A percentile compares a stretch with the other conserved stretches of the same genome.
These are phyloP conservation scores for Choristoneura fumiferana DNA, from an alignment of 1,140 invertebrate species.

Conservation along the genomic window DNA sequence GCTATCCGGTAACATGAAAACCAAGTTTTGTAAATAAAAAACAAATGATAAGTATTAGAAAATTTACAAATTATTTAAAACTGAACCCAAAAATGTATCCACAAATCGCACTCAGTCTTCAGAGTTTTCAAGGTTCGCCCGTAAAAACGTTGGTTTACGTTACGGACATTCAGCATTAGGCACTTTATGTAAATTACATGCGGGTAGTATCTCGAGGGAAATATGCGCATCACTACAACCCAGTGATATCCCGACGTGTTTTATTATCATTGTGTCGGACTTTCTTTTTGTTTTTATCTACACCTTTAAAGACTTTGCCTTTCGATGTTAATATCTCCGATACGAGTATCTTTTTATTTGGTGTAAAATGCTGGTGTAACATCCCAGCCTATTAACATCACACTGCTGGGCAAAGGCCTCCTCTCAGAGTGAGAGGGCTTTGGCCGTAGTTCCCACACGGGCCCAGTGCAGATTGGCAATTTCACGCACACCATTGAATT, in stretches of 20 bases:
- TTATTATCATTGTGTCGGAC: conserved; percentile 13
- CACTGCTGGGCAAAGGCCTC: too few species aligned
- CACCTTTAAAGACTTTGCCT: conserved; percentile 1
- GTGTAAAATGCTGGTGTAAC: too few species aligned
- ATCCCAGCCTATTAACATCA: too few species aligned
- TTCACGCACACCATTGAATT: too few species aligned
- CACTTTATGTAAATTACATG: conserved; percentile 17
- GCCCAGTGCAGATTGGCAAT: too few species aligned
- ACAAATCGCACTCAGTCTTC: conserved; percentile 5
- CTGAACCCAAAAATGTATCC: conserved; percentile 1
- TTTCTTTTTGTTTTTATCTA: conserved; percentile 5
- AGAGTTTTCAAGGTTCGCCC: conserved; percentile 1
- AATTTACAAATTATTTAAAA: not conserved
- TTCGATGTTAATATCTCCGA: too few species aligned
- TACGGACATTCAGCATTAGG: conserved; percentile 17
- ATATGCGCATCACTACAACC: conserved; percentile 12
- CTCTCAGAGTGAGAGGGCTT: too few species aligned
- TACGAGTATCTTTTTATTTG: too few species aligned
- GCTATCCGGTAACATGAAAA: too few species aligned
- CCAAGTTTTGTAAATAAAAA: too few species aligned
- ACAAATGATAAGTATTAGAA: too few species aligned
- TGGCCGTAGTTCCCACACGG: too few species aligned
- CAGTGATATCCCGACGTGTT: conserved; percentile 10
- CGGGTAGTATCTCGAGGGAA: conserved; percentile 14
- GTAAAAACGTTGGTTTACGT: conserved; percentile 17